These are phyloP conservation scores for Chironomus riparius DNA, from an alignment of 2,888 invertebrate species.

Conservation along the genomic window DNA sequence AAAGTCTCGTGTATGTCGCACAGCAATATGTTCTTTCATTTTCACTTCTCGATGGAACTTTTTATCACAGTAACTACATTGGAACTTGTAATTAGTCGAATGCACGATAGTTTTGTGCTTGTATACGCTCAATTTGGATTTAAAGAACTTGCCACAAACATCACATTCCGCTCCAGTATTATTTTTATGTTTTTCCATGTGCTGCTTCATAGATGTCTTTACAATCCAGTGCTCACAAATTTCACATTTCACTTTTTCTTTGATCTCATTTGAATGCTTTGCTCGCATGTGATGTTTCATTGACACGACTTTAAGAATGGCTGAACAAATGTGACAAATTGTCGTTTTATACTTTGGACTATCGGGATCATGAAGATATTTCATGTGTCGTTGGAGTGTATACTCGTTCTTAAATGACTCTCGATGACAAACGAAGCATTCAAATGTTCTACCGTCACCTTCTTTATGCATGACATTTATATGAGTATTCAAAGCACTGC, in stretches of 20 bases:
- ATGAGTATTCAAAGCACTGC: not conserved
- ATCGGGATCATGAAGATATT: not conserved
- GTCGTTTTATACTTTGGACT: not conserved
- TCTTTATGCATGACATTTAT: not conserved
- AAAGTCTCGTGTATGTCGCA: not conserved
- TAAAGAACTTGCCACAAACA: not conserved
- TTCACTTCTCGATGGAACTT: not conserved
- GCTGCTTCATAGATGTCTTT: not conserved
- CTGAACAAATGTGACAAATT: not conserved
- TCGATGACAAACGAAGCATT: not conserved
- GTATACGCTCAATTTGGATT: not conserved
- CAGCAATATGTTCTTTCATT: not conserved
- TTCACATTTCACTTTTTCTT: not conserved
- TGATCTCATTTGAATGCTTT: not conserved
- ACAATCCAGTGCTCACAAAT: not conserved
- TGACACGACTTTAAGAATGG: not conserved
- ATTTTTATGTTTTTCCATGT: not conserved
- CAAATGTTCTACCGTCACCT: not conserved
- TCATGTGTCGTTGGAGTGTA: not conserved
- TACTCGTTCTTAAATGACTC: not conserved
- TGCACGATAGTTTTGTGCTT: not conserved
- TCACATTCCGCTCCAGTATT: not conserved
- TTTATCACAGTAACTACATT: not conserved
- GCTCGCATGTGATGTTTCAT: not conserved
- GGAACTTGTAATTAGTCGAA: not conserved